Conservation (phyloP, 2,113 vertebrate genomes). For the Vanacampus margaritifer region DNA sequence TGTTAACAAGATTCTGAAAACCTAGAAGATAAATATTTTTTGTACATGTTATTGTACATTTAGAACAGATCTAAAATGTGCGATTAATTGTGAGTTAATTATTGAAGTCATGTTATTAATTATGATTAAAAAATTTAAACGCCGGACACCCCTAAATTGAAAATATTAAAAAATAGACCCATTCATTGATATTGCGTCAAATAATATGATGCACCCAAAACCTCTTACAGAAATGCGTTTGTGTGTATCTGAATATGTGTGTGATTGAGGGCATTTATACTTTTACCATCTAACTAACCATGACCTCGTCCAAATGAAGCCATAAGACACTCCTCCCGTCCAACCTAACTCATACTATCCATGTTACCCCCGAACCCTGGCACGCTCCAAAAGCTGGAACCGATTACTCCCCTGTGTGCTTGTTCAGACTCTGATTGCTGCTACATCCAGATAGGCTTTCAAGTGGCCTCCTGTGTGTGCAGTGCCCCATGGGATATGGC, state of each 20-base stretch:
- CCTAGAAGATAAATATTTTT: too few relatives aligned
- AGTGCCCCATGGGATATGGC: slow-evolving; percentile 61
- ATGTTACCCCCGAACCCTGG: slow-evolving; percentile 45
- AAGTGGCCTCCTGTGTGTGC: slow-evolving; percentile 71
- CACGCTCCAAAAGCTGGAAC: slow-evolving; percentile 73
- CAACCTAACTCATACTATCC: slow-evolving; percentile 33
- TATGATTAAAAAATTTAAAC: too few relatives aligned
- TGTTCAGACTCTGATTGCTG: slow-evolving; percentile 71
- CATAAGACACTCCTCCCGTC: slow-evolving; percentile 24
- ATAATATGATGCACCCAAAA: too few relatives aligned
- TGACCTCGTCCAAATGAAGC: slow-evolving; percentile 67
- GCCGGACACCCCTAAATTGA: too few relatives aligned
- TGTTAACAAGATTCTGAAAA: too few relatives aligned
- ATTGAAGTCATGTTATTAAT: too few relatives aligned
- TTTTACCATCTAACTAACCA: slow-evolving; percentile 52
- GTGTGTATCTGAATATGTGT: not conserved
- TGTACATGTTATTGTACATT: too few relatives aligned
- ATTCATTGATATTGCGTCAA: too few relatives aligned
- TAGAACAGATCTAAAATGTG: too few relatives aligned
- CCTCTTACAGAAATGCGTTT: slow-evolving; percentile 26
- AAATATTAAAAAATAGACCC: too few relatives aligned
- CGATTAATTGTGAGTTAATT: too few relatives aligned
- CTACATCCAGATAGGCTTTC: slow-evolving; percentile 74
- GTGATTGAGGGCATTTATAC: slow-evolving; percentile 25
- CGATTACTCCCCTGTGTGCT: slow-evolving; percentile 73